phyloP scores from a whole-genome alignment of 2,797 vertebrate species.

The Sardinella longiceps region DNA sequence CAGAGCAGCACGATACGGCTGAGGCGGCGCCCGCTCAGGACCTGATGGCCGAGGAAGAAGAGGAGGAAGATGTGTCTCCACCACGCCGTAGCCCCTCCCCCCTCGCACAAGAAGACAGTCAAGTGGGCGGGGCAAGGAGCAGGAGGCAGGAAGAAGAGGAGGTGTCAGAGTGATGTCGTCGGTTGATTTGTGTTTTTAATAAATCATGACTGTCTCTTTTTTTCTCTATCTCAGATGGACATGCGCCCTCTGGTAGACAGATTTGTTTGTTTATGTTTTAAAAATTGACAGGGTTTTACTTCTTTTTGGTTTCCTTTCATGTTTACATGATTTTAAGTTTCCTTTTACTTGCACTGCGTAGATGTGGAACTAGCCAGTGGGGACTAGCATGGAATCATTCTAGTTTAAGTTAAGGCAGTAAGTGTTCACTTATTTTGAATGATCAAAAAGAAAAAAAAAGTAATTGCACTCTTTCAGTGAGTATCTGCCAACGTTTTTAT shows the following conservation, averaged over 20 bases:
- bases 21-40: slow-evolving; percentile 3
- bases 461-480: slow-evolving; percentile 18
- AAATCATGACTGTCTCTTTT: background rate
- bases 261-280: background rate
- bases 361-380: background rate
- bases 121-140: slow-evolving; percentile 6
- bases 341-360: background rate
- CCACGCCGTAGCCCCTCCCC: slow-evolving; percentile 18
- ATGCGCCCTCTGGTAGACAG: background rate
- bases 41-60: slow-evolving; percentile 11
- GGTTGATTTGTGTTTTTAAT: background rate
- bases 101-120: background rate
- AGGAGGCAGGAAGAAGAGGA: slow-evolving; percentile 33
- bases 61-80: slow-evolving; percentile 6
- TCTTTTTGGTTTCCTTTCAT: background rate
- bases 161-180: slow-evolving; percentile 35
- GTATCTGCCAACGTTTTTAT: background rate
- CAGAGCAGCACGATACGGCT: slow-evolving; percentile 30
- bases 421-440: background rate
- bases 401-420: background rate
- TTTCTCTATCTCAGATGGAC: background rate
- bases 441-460: background rate
- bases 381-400: background rate
- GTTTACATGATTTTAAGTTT: background rate
- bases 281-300: slow-evolving; percentile 19